Evolutionary conservation across 23 tunicate genomes (phyloP).

Genomic region (Styela clava): DNA sequence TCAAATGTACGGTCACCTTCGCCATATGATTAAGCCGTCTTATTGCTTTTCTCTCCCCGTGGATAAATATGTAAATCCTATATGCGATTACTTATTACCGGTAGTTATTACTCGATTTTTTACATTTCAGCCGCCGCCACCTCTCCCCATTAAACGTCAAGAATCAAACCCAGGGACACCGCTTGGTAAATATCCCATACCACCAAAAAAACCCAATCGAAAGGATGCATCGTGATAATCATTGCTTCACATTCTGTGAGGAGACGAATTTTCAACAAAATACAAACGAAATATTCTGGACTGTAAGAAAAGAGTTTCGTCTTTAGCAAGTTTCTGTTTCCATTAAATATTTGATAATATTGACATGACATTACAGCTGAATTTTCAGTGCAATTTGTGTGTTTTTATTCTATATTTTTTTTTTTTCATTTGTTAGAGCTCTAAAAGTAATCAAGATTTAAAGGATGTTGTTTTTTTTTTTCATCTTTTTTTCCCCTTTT

Average conservation of each 20-base stretch:
- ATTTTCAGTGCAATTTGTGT: neutral
- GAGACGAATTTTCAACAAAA: no score
- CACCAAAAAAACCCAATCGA: conserved; percentile 36
- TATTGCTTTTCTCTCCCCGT: no score
- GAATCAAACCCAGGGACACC: conserved; percentile 37
- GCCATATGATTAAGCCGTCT: no score
- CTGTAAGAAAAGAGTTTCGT: no score
- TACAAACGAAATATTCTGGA: no score
- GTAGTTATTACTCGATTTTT: no score
- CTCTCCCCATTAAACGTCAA: conserved; percentile 56
- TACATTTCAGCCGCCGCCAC: conserved; percentile 56
- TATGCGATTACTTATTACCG: no score
- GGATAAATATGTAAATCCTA: no score
- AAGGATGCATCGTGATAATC: conserved; percentile 3
- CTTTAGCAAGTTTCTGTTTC: no score
- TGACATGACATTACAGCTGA: neutral
- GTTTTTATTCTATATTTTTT: no score
- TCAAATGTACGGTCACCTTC: no score
- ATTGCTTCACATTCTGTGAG: neutral
- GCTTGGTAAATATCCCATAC: conserved; percentile 2
- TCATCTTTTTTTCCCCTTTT: neutral
- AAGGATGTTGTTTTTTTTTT: neutral
- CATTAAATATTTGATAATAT: no score
- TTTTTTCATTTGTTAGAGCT: neutral
- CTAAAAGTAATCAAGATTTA: neutral